These are phyloP conservation scores for Apodemia hepburni DNA, from an alignment of 2,888 invertebrate species.

Conservation along the genomic window DNA sequence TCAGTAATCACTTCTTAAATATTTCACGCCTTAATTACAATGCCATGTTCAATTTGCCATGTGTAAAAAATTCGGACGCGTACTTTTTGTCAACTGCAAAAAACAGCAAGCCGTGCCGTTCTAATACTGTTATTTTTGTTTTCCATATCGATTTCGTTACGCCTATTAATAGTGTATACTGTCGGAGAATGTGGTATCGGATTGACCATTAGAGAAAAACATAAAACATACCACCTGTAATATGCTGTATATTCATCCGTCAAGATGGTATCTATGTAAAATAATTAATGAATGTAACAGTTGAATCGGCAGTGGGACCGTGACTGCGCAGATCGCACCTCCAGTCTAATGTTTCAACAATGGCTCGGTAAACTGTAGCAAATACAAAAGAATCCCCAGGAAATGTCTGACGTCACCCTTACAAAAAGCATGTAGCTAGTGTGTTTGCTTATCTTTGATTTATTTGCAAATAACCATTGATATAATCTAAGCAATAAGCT, in stretches of 20 bases:
- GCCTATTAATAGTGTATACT: conserved; percentile 48
- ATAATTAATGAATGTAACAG: conserved; percentile 70
- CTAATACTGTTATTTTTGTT: conserved; percentile 72
- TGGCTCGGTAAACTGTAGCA: conserved; percentile 31
- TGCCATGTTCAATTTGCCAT: conserved; percentile 62
- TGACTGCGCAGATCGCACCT: conserved; percentile 57
- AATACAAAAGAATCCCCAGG: conserved; percentile 39
- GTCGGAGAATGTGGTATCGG: conserved; percentile 45
- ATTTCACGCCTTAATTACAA: conserved; percentile 60
- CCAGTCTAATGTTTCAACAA: conserved; percentile 48
- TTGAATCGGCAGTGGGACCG: conserved; percentile 52
- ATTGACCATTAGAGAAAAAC: conserved; percentile 66
- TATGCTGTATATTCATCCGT: conserved; percentile 55
- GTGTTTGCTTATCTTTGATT: conserved; percentile 9
- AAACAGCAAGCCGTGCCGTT: conserved; percentile 53
- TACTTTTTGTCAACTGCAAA: conserved; percentile 55
- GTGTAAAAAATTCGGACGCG: conserved; percentile 58
- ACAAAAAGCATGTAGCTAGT: background rate
- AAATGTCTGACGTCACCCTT: conserved; percentile 4
- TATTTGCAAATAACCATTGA: conserved; percentile 8
- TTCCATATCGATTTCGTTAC: conserved; percentile 63
- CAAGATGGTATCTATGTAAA: conserved; percentile 70
- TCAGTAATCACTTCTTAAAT: conserved; percentile 57
- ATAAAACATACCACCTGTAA: conserved; percentile 63
- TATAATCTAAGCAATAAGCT: conserved; percentile 3